A percentile compares a stretch with the other conserved stretches of the same genome.
phyloP scores from a whole-genome alignment of 2,888 invertebrate genomes.

The Brenthis ino region DNA sequence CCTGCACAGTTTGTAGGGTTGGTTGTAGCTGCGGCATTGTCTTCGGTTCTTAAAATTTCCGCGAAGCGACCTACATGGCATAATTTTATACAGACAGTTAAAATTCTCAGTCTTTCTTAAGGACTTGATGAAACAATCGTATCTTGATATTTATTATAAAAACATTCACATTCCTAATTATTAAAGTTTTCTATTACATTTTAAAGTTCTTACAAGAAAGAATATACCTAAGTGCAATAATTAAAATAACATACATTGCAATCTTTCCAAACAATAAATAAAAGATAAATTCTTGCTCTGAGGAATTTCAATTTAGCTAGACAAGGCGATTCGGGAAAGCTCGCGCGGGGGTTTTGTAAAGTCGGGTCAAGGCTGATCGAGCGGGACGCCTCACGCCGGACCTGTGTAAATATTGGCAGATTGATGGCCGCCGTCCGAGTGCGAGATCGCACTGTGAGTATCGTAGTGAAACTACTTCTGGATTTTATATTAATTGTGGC shows the following conservation, averaged over 20 bases:
- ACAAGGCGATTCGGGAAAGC: slow-evolving; percentile 33
- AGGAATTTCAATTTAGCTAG: slow-evolving; percentile 45
- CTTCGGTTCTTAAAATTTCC: too few species aligned
- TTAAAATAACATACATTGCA: neutral
- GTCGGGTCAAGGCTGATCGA: slow-evolving; percentile 43
- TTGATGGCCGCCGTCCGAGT: neutral
- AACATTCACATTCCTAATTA: too few species aligned
- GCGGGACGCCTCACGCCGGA: slow-evolving; percentile 19
- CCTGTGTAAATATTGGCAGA: slow-evolving; percentile 23
- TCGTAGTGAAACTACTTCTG: neutral
- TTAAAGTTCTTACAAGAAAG: too few species aligned
- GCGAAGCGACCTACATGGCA: too few species aligned
- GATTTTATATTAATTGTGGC: neutral
- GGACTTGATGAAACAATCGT: too few species aligned
- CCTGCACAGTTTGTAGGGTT: too few species aligned
- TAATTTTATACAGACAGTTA: too few species aligned
- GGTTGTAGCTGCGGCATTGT: too few species aligned
- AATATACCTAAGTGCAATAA: too few species aligned
- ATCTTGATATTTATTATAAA: too few species aligned
- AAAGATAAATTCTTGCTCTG: slow-evolving; percentile 39
- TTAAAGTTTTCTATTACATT: too few species aligned
- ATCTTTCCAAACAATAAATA: slow-evolving; percentile 35
- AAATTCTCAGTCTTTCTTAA: too few species aligned
- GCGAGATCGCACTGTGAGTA: neutral
- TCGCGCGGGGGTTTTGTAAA: slow-evolving; percentile 36